Evolutionary conservation across 1,140 invertebrate genomes (phyloP), one percentile per base, ranked within the genome.

Genomic region (Rhizoglyphus robini): DNA sequence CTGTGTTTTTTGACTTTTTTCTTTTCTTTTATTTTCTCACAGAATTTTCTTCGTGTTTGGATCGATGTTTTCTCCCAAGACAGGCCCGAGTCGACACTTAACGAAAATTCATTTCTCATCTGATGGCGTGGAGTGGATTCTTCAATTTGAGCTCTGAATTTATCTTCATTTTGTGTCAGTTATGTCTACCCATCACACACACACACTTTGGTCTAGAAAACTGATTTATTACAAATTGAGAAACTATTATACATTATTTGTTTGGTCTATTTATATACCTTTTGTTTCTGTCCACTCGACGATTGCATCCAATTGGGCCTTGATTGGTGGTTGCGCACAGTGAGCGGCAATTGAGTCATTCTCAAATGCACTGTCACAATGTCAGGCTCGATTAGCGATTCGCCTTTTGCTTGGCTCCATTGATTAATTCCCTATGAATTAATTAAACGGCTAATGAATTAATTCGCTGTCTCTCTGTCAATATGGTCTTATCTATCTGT

Each of bases 331-430:
- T 11, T 8, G 8, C 36, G 8, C 18, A 41, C 8, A 11, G 8
- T 41, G 8, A 11, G 36, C 36, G 18, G 36, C 18, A 18, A 41
- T 8, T 41, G 36, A 41, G 36, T 41, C 8, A 41, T 41, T 54
- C n/a, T n/a, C 8, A 8, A 27, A 27, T 8, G 51, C 20, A 54
- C 23, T 54, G 51, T 27, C 51, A 20, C 20, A 8, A 15, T 54
- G 51, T 27, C 51, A 54, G 51, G 8, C 20, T 54, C 51, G 51
- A 54, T 54, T 54, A 54, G 51, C 31, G 23, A 54, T 54, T 54
- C 20, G 31, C 23, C 5, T 23, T 54, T 54, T 15, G 15, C 51
- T 11, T 32, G 31, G 8, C 8, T 54, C 23, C 51, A 11, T 54
- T 54, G 51, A 8, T 54, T 54, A 23, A 27, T 54, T 54, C 23